These are phyloP conservation scores for Bombus terrestris DNA, from an alignment of 1,140 invertebrate species.

Conservation along the genomic window DNA sequence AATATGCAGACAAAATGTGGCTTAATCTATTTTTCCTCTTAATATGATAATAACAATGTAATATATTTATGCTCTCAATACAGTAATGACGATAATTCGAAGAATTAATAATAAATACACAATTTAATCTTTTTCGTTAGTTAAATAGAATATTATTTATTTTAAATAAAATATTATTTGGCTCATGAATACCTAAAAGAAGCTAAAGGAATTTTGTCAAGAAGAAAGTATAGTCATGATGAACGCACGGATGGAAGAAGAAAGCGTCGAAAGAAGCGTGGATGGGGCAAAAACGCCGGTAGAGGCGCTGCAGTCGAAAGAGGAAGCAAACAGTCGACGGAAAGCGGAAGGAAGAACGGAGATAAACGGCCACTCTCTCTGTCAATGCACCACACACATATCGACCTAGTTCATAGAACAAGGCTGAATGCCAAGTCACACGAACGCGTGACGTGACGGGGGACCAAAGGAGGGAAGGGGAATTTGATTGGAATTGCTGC, in stretches of 20 bases:
- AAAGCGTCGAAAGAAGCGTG: not conserved
- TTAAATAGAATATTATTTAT: too few relatives aligned
- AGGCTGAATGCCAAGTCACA: slow-evolving; percentile 71
- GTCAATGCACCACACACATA: slow-evolving; percentile 72
- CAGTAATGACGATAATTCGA: too few relatives aligned
- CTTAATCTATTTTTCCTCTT: too few relatives aligned
- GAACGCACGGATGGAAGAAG: too few relatives aligned
- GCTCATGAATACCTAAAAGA: too few relatives aligned
- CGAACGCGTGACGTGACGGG: slow-evolving; percentile 31
- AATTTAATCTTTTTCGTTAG: too few relatives aligned
- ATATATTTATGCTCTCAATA: too few relatives aligned
- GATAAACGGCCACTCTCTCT: slow-evolving; percentile 68
- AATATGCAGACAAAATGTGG: too few relatives aligned
- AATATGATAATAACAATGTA: too few relatives aligned
- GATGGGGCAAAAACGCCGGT: not conserved
- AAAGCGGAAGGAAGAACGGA: slow-evolving; percentile 21
- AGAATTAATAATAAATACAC: too few relatives aligned
- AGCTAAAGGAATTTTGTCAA: too few relatives aligned
- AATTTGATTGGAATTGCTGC: not conserved
- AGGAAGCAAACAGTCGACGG: not conserved
- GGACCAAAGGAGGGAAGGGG: not conserved
- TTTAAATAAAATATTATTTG: too few relatives aligned
- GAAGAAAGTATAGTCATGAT: not conserved
- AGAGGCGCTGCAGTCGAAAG: not conserved
- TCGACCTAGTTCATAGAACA: slow-evolving; percentile 79